Percentiles rank a stretch among this genome's conserved stretches.
These are phyloP conservation scores for human (Homo sapiens) DNA, from an alignment of 2,113 vertebrate genomes.

Conservation along the genomic window GRCh38 chr3:186152001-186152500, in stretches of 20 bases:
- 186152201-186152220: not conserved
- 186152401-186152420: not conserved
- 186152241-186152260: not conserved
- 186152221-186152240: not conserved
- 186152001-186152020: accelerated
- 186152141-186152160: not conserved
- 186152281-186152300: not conserved
- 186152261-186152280: not conserved
- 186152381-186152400: not conserved
- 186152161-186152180: not conserved
- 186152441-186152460: not conserved
- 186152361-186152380: not conserved
- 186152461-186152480: not conserved
- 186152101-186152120: not conserved
- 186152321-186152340: not conserved
- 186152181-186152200: not conserved
- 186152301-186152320: not conserved
- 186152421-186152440: not conserved
- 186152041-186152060: too few relatives aligned
- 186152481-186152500: not conserved
- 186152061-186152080: too few relatives aligned
- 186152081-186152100: too few relatives aligned
- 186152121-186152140: not conserved
- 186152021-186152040: too few relatives aligned
- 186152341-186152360: not conserved